Evolutionary conservation across 2,797 vertebrate species (phyloP).

Genomic region (Chelmon rostratus): DNA sequence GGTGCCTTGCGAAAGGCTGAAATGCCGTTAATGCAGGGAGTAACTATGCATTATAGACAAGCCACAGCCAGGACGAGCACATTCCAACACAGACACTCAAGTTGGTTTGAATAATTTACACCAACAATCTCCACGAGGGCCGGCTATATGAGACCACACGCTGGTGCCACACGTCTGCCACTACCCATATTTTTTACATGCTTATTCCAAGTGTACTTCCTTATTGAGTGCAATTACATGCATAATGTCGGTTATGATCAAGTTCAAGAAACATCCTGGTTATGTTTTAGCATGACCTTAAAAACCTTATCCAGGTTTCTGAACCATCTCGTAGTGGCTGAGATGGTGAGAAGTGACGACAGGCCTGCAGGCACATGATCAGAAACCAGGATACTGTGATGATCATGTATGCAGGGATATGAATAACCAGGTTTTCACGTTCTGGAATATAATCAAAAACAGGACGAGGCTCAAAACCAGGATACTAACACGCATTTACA

Average conservation of each 20-base stretch:
- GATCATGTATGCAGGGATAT: not conserved
- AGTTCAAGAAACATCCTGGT: no score
- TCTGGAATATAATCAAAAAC: no score
- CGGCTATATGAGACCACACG: constrained; percentile 68
- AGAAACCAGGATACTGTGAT: not conserved
- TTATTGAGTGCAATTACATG: constrained; percentile 7
- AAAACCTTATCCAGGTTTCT: no score
- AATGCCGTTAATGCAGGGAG: constrained; percentile 46
- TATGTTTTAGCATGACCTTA: no score
- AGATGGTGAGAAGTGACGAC: no score
- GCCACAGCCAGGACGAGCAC: constrained; percentile 45
- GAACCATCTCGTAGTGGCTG: no score
- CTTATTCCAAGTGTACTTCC: constrained; percentile 21
- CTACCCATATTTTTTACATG: constrained; percentile 36
- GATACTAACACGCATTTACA: no score
- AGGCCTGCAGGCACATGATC: no score
- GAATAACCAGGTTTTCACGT: not conserved
- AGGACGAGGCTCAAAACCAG: no score
- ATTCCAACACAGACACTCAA: constrained; percentile 69
- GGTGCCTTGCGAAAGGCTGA: constrained; percentile 31
- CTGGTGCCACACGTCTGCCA: constrained; percentile 35
- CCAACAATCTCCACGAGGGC: constrained; percentile 67
- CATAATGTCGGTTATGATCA: no score
- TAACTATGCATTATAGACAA: constrained; percentile 66
- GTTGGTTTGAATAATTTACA: constrained; percentile 82